These are phyloP conservation scores for Schlechtendalia chinensis DNA, from an alignment of 1,140 invertebrate genomes.

Conservation along the genomic window DNA sequence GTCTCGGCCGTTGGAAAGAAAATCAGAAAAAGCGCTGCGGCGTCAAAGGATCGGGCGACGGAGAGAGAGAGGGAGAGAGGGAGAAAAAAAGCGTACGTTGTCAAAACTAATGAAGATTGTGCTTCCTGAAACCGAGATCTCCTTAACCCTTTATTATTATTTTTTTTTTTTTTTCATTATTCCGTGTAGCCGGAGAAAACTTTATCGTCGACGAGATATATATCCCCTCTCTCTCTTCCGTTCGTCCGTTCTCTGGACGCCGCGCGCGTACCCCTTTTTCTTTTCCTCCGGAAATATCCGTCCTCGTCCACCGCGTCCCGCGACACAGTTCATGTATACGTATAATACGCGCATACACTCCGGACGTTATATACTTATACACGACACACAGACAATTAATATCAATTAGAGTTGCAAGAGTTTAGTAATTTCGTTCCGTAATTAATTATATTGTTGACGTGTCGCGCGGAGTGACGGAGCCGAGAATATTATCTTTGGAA, in stretches of 20 bases:
- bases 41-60: background rate
- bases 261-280: background rate
- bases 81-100: constrained; percentile 16
- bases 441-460: constrained; percentile 50
- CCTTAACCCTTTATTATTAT: constrained; percentile 35
- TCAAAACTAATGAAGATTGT: constrained; percentile 46
- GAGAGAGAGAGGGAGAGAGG: background rate
- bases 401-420: constrained; percentile 50
- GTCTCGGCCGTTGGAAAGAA: background rate
- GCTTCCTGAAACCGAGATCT: constrained; percentile 47
- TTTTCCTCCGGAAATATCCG: constrained; percentile 8
- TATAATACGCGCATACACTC: background rate
- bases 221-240: background rate
- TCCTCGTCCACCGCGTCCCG: constrained; percentile 11
- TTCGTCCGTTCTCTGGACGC: background rate
- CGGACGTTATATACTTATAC: constrained; percentile 25
- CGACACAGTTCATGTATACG: too few relatives aligned
- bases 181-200: constrained; percentile 3
- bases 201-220: constrained; percentile 28
- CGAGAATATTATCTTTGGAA: constrained; percentile 49
- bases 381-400: constrained; percentile 48
- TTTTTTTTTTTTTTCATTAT: too few relatives aligned
- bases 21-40: background rate
- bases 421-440: constrained; percentile 49
- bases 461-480: constrained; percentile 49